Base-by-base conservation (phyloP, 2,888 invertebrate genomes). In the Anthrax anthrax region DNA sequence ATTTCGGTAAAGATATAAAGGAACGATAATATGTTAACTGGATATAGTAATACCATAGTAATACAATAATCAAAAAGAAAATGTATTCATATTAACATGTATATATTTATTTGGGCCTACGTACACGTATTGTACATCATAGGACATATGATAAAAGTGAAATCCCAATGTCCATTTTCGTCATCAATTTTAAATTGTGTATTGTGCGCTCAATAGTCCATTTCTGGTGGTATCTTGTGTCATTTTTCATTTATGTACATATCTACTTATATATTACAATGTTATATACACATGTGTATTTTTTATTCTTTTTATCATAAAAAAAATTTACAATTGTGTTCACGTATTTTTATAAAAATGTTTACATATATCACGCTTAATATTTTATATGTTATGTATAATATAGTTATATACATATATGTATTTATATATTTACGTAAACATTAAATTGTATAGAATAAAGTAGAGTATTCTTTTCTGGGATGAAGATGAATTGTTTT, bases 121-220 rank as follows among this genome's bases (percentile, higher is more conserved):
- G n/a, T n/a, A n/a, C n/a, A n/a, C n/a, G n/a, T n/a, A n/a, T n/a
- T n/a, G n/a, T n/a, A n/a, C n/a, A 23, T 6, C 23, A 23, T 8
- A 23, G 8, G 23, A 23, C 8, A 23, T 23, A 23, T 8, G 23
- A 23, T 47, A 47, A 47, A 47, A 47, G 43, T 47, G 47, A 47
- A 47, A 47, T 47, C 47, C 47, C 43, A 42, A 38, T 47, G 47
- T 39, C 47, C 47, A 47, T 47, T 47, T 46, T 47, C 37, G 46
- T 46, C 46, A 46, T 46, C 46, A 46, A 42, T 27, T 18, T 32
- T 32, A 32, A 32, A 32, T 32, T 32, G 9, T 32, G 13, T 32
- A 32, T 32, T 32, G 3, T 32, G 6, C 13, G 9, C 2, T 9
- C 12, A 12, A 32, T 32, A 32, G 29, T 32, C 29, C 29, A 32